Conservation (phyloP, 2,797 vertebrate species). For the Scolopax rusticola region DNA sequence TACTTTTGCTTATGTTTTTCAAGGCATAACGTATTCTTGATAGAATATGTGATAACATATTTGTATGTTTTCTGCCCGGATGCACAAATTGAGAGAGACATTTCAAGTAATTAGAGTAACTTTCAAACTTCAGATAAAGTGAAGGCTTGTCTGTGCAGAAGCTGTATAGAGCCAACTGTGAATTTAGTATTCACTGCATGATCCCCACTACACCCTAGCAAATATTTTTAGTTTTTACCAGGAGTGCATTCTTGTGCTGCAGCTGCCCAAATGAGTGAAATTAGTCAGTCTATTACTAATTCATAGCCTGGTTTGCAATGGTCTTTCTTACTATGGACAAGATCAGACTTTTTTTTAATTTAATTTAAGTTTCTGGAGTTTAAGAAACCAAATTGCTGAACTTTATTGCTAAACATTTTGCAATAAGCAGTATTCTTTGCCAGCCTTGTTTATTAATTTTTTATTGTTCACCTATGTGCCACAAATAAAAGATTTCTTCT, state of each 20-base stretch:
- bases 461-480: not conserved
- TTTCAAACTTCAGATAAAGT: not conserved
- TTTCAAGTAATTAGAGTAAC: not conserved
- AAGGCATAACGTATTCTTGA: not conserved
- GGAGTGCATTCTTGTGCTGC: not conserved
- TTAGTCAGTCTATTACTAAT: not conserved
- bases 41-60: rapidly evolving
- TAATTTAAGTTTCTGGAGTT: not conserved
- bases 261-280: not conserved
- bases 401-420: not conserved
- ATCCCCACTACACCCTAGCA: not conserved
- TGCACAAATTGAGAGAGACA: not conserved
- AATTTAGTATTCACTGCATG: not conserved
- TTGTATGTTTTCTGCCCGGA: not conserved
- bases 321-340: not conserved
- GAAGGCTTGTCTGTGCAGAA: not conserved
- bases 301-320: not conserved
- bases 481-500: not conserved
- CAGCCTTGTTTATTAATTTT: not conserved
- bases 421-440: not conserved
- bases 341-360: not conserved
- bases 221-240: not conserved
- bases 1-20: not conserved
- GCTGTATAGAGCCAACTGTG: not conserved
- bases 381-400: not conserved